phyloP scores from a whole-genome alignment of 2,888 invertebrate species.

The Agrilus biguttatus region DNA sequence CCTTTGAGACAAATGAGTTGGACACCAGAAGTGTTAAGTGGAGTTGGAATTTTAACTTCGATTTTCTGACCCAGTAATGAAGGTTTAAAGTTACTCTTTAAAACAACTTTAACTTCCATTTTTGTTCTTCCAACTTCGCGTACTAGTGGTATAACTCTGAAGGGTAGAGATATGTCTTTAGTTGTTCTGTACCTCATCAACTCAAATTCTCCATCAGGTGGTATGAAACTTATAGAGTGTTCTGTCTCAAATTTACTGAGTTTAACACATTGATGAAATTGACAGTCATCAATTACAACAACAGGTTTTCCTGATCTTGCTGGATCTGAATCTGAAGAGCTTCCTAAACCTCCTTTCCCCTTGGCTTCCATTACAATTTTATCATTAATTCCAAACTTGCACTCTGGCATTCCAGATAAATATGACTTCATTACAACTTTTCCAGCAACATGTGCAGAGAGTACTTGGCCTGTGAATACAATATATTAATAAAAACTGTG shows the following conservation, averaged over 20 bases:
- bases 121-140: slow-evolving; percentile 96
- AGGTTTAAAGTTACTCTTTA: slow-evolving; percentile 98
- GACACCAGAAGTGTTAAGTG: slow-evolving; percentile 96
- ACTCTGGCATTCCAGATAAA: slow-evolving; percentile 99
- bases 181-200: slow-evolving; percentile 99
- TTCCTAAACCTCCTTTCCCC: slow-evolving; percentile 57
- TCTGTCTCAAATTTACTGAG: slow-evolving; percentile 99
- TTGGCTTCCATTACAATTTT: slow-evolving; percentile 97
- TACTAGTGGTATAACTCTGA: slow-evolving; percentile 96
- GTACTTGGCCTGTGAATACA: slow-evolving; percentile 65
- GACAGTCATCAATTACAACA: slow-evolving; percentile 99
- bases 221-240: slow-evolving; percentile 99
- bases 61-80: slow-evolving; percentile 97
- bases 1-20: slow-evolving; percentile 98
- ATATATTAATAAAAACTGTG: too few species aligned
- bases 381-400: slow-evolving; percentile 99
- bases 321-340: slow-evolving; percentile 53
- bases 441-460: slow-evolving; percentile 98
- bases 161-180: slow-evolving; percentile 98
- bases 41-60: slow-evolving; percentile 97
- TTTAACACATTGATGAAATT: slow-evolving; percentile 99
- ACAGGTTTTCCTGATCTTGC: slow-evolving; percentile 92
- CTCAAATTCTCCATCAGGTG: slow-evolving; percentile 99
- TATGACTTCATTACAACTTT: slow-evolving; percentile 99
- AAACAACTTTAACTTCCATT: slow-evolving; percentile 99